Conservation (phyloP, 2,888 invertebrate species). For the Charanyca ferruginea region DNA sequence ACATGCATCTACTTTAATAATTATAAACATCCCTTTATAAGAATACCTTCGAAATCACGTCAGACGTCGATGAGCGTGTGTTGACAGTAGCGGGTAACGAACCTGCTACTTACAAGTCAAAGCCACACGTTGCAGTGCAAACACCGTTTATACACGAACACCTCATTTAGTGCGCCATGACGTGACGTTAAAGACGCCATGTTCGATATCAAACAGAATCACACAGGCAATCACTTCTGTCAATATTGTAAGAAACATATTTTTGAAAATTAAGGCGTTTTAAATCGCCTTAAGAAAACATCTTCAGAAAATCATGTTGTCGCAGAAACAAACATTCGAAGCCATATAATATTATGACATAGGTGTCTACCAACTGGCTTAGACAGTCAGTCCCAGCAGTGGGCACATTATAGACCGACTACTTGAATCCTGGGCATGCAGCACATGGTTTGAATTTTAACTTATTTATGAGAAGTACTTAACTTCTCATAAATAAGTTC, state of each 20-base stretch:
- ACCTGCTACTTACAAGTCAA: slow-evolving; percentile 45
- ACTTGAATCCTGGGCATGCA: no score
- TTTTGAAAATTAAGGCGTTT: neutral
- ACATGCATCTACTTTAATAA: no score
- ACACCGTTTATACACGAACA: slow-evolving; percentile 35
- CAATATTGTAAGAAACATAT: neutral
- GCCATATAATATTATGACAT: no score
- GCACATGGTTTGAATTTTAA: no score
- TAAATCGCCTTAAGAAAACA: neutral
- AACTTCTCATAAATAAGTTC: no score
- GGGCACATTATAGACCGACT: no score
- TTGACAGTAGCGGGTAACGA: slow-evolving; percentile 51
- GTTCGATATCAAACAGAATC: slow-evolving; percentile 13
- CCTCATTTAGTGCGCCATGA: slow-evolving; percentile 14
- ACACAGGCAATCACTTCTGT: neutral
- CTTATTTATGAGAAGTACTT: no score
- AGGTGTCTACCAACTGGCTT: no score
- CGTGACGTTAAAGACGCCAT: neutral
- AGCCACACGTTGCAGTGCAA: slow-evolving; percentile 33
- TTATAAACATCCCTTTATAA: neutral
- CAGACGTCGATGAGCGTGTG: slow-evolving; percentile 32
- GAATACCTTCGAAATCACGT: slow-evolving; percentile 14
- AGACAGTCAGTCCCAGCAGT: no score
- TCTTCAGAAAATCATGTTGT: neutral
- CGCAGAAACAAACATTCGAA: no score